Conservation (phyloP, 2,113 vertebrate species). For the Gymnorhina tibicen region DNA sequence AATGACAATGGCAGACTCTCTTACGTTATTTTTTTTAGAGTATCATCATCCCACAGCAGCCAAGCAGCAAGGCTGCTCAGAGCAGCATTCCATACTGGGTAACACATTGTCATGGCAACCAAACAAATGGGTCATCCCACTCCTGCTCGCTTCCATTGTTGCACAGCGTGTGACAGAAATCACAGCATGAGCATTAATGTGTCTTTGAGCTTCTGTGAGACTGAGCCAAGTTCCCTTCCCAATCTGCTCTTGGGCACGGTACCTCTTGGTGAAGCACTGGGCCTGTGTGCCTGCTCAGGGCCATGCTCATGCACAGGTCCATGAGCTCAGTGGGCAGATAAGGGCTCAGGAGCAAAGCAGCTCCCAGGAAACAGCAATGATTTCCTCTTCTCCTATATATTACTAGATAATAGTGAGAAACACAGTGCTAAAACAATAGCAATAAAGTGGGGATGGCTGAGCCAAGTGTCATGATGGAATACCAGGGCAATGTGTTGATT, state of each 20-base stretch:
- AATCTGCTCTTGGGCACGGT: accelerated
- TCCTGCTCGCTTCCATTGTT: background rate
- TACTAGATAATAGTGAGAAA: background rate
- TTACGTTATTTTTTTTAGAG: background rate
- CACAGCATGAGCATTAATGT: accelerated
- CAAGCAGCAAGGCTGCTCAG: background rate
- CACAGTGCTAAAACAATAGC: background rate
- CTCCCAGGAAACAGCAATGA: background rate
- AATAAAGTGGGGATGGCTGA: background rate
- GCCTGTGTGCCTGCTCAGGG: background rate
- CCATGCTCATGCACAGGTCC: background rate
- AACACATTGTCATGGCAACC: constrained; percentile 49
- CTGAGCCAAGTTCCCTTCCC: background rate
- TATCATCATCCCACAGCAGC: background rate
- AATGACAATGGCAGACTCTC: background rate
- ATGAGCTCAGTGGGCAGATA: background rate
- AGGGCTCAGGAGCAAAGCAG: background rate
- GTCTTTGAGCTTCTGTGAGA: background rate
- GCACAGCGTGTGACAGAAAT: background rate
- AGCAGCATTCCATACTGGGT: background rate
- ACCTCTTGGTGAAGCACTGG: background rate
- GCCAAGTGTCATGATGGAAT: background rate
- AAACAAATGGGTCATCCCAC: constrained; percentile 46
- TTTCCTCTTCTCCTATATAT: background rate
- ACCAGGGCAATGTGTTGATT: background rate